Conservation (phyloP, 2,888 invertebrate genomes). For the Dynastes tityus region DNA sequence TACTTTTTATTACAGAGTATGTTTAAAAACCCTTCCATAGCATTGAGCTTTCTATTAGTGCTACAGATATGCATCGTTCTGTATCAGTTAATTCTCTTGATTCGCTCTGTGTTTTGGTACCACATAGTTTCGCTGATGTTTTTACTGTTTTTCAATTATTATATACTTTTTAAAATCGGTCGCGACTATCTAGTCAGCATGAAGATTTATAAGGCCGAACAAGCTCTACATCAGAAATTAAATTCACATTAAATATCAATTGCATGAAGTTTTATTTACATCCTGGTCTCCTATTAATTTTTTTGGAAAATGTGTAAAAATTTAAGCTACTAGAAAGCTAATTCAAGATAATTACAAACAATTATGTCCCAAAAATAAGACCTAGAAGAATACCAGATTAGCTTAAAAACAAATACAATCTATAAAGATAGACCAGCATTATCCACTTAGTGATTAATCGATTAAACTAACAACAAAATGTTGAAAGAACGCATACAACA, state of each 20-base stretch:
- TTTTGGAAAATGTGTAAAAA: too few species aligned
- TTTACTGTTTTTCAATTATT: conserved; percentile 92
- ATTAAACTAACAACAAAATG: too few species aligned
- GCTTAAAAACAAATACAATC: too few species aligned
- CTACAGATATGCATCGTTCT: conserved; percentile 81
- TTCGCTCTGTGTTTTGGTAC: conserved; percentile 92
- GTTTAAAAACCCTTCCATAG: conserved; percentile 88
- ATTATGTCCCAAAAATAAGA: too few species aligned
- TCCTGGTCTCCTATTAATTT: too few species aligned
- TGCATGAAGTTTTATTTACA: conserved; percentile 16
- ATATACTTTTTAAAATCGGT: conserved; percentile 90
- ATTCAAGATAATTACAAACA: too few species aligned
- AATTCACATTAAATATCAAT: conserved; percentile 33
- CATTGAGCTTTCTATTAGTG: conserved; percentile 82
- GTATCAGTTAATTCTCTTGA: conserved; percentile 84
- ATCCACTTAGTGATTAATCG: too few species aligned
- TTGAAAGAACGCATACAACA: too few species aligned
- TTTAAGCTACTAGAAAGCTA: too few species aligned
- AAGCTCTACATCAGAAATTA: conserved; percentile 78
- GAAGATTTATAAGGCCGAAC: conserved; percentile 85
- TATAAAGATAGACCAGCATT: too few species aligned
- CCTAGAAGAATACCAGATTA: too few species aligned
- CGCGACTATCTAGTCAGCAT: conserved; percentile 90
- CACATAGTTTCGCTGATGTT: conserved; percentile 89
- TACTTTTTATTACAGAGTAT: conserved; percentile 78